These are phyloP conservation scores for Mercenaria mercenaria DNA, from an alignment of 1,140 invertebrate genomes.

Conservation along the genomic window DNA sequence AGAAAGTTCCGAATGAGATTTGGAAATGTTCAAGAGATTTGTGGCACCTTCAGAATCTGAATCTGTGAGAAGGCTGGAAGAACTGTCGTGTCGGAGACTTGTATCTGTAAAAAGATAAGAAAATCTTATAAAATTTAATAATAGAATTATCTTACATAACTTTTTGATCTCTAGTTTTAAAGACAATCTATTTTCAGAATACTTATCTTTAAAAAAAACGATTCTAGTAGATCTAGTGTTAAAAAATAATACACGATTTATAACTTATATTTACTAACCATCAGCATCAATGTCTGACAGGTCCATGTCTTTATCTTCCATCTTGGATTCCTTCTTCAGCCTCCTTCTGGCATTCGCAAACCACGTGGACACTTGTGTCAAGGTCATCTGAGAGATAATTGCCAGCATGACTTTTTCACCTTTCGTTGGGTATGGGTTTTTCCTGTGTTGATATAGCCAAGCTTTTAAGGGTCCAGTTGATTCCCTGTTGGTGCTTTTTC, in stretches of 20 bases:
- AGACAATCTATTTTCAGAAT: no score
- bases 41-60: slow-evolving; percentile 32
- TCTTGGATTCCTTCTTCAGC: slow-evolving; percentile 99
- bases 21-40: slow-evolving; percentile 11
- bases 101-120: slow-evolving; percentile 28
- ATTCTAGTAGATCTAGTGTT: no score
- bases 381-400: slow-evolving; percentile 99
- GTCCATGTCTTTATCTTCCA: slow-evolving; percentile 87
- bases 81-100: neutral
- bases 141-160: no score
- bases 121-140: neutral
- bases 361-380: slow-evolving; percentile 91
- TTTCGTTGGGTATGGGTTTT: slow-evolving; percentile 99
- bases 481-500: slow-evolving; percentile 98
- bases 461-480: slow-evolving; percentile 97
- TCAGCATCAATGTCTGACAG: slow-evolving; percentile 73
- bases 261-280: slow-evolving; percentile 63
- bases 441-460: slow-evolving; percentile 99
- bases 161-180: no score
- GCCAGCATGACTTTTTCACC: slow-evolving; percentile 99
- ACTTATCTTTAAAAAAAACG: no score
- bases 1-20: slow-evolving; percentile 47
- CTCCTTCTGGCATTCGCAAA: slow-evolving; percentile 85
- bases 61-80: slow-evolving; percentile 15
- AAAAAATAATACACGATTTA: no score